A percentile compares a stretch with the other conserved stretches of the same genome.
These are phyloP conservation scores for Apogon talboti DNA, from an alignment of 2,797 vertebrate genomes.

Conservation along the genomic window DNA sequence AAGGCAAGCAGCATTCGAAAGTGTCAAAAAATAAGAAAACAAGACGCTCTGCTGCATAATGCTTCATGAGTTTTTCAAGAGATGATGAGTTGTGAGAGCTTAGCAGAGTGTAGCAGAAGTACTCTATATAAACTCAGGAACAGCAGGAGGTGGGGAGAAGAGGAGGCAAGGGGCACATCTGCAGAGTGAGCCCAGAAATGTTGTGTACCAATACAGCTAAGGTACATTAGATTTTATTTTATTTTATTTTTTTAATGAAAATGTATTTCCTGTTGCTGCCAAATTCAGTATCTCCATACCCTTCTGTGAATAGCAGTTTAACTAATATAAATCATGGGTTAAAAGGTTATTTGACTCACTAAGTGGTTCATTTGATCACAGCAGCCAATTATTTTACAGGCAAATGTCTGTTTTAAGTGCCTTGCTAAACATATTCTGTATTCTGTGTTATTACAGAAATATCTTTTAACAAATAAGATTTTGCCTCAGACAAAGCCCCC, in stretches of 20 bases:
- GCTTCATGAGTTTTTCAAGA: slow-evolving; percentile 48
- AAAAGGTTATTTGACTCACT: slow-evolving; percentile 2
- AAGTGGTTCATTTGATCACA: slow-evolving; percentile 15
- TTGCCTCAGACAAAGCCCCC: slow-evolving; percentile 13
- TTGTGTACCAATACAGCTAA: slow-evolving; percentile 8
- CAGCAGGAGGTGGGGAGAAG: slow-evolving; percentile 11
- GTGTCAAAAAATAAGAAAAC: slow-evolving; percentile 31
- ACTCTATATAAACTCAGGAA: slow-evolving; percentile 29
- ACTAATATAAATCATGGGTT: slow-evolving; percentile 10
- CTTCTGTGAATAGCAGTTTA: neutral
- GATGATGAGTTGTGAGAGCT: slow-evolving; percentile 45
- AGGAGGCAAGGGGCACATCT: slow-evolving; percentile 9
- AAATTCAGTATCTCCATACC: neutral
- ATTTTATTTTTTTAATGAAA: too few relatives aligned
- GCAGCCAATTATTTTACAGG: slow-evolving; percentile 19
- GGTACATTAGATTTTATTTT: slow-evolving; percentile 1
- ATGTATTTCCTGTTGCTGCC: neutral
- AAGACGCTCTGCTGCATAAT: slow-evolving; percentile 46
- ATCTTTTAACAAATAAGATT: slow-evolving; percentile 11
- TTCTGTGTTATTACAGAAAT: slow-evolving; percentile 25
- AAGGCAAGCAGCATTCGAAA: slow-evolving; percentile 15
- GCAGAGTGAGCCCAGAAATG: slow-evolving; percentile 19
- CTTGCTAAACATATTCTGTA: slow-evolving; percentile 18
- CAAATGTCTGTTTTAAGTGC: slow-evolving; percentile 7
- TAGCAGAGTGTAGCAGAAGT: slow-evolving; percentile 29